These are phyloP conservation scores for Danaus melanippus DNA, from an alignment of 1,140 invertebrate genomes.

Conservation along the genomic window DNA sequence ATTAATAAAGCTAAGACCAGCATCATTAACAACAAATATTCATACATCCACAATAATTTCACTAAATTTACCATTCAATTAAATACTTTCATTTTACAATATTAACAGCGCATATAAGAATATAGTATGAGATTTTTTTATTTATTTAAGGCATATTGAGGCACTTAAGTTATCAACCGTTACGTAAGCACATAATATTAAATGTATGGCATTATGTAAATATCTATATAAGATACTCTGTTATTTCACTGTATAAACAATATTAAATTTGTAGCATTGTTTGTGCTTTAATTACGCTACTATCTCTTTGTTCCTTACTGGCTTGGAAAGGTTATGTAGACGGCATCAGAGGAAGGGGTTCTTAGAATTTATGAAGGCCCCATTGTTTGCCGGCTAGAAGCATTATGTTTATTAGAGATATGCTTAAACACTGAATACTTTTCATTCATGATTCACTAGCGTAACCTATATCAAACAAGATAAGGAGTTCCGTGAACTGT, in stretches of 20 bases:
- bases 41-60: constrained; percentile 27
- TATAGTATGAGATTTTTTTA: constrained; percentile 21
- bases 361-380: constrained; percentile 51
- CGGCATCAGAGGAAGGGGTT: constrained; percentile 61
- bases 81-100: constrained; percentile 32
- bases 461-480: constrained; percentile 7
- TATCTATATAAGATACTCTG: constrained; percentile 25
- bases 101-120: constrained; percentile 35
- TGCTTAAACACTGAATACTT: constrained; percentile 8
- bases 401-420: constrained; percentile 18
- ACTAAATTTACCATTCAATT: constrained; percentile 23
- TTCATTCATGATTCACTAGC: constrained; percentile 10
- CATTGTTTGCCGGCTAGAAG: constrained; percentile 55
- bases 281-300: constrained; percentile 57
- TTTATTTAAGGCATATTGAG: constrained; percentile 58
- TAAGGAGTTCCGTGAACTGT: constrained; percentile 20
- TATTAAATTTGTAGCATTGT: constrained; percentile 51
- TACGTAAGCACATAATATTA: constrained; percentile 31
- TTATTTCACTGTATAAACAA: constrained; percentile 31
- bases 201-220: constrained; percentile 38
- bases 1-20: constrained; percentile 61
- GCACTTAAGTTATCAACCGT: constrained; percentile 51
- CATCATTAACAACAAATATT: constrained; percentile 28
- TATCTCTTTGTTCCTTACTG: constrained; percentile 39
- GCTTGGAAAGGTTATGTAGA: constrained; percentile 21